Conservation (phyloP, 1,140 invertebrate genomes). For the Caerostris extrusa region DNA sequence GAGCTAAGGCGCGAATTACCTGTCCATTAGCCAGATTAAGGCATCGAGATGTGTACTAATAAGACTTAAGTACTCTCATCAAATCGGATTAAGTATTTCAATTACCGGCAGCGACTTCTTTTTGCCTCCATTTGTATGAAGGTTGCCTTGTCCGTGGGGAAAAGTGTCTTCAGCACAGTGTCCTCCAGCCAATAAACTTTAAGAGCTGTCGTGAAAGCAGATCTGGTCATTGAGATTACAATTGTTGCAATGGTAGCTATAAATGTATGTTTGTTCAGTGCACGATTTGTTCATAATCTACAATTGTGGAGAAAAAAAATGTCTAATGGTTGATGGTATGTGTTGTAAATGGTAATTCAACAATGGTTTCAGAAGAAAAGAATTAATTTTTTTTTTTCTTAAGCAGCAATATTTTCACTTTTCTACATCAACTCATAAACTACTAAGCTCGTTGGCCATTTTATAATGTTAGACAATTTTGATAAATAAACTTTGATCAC, state of each 20-base stretch:
- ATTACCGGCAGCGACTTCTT: conserved; percentile 7
- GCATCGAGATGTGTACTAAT: conserved; percentile 4
- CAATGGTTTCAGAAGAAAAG: too few relatives aligned
- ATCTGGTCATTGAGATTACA: neutral
- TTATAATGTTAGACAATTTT: too few relatives aligned
- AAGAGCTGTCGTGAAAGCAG: neutral
- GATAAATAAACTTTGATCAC: too few relatives aligned
- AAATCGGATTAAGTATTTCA: conserved; percentile 61
- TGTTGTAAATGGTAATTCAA: too few relatives aligned
- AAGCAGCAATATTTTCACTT: too few relatives aligned
- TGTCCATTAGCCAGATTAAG: conserved; percentile 54
- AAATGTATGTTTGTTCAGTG: neutral
- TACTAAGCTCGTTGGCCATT: too few relatives aligned
- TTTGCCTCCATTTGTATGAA: conserved; percentile 11
- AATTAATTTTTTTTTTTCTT: too few relatives aligned
- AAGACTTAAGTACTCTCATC: conserved; percentile 46
- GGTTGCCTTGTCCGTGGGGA: neutral
- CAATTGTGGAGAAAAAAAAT: too few relatives aligned
- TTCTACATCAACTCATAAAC: too few relatives aligned
- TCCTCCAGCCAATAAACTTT: neutral
- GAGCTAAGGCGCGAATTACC: neutral
- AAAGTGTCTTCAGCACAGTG: neutral
- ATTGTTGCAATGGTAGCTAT: neutral
- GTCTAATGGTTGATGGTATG: too few relatives aligned
- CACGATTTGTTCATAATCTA: too few relatives aligned